Base-by-base conservation (phyloP, 2,888 invertebrate genomes). In the Xestia sexstrigata region DNA sequence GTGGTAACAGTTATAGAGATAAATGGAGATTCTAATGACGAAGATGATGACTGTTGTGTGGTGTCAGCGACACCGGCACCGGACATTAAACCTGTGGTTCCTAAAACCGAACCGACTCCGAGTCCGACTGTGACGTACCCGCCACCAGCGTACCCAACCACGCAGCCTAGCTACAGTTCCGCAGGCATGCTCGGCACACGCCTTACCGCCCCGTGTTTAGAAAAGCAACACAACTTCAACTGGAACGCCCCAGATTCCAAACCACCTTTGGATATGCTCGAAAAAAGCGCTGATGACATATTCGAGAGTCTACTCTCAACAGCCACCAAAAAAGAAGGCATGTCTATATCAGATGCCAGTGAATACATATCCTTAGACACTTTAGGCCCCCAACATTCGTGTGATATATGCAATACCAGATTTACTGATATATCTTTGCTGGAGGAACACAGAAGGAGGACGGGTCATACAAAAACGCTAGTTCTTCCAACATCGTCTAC, bases 301-400 rank as follows among this genome's bases (percentile, higher is more conserved):
- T 97, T 97, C 81, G 95, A 95, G 85, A 96, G 96, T 78, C 90
- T 97, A 6, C 86, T 97, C n/a, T 95, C 95, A 2, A 92, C 91
- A 63, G 88, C 94, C 0, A 92, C 94, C 1, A 96, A 95, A 85
- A 96, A 96, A 83, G 95, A 96, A 85, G 92, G 91, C 87, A 92
- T 73, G 78, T 92, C 93, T 42, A 52, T 96, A 80, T 93, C 95
- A 23, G 95, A 96, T 80, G 93, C 94, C 0, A 97, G 97, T 79
- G 97, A 97, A 93, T 98, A 97, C 87, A 97, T 98, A 83, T 97
- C 98, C 0, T 92, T 98, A 81, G 98, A 98, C 79, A 97, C 97
- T 47, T 93, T 97, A 84, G 97, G 97, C 2, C 97, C 97, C 1
- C 97, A 97, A 73, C 97, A 96, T 79, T 97, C 97, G 0, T 97